Conservation (phyloP, 1,140 invertebrate genomes). For the Teleopsis dalmanni region DNA sequence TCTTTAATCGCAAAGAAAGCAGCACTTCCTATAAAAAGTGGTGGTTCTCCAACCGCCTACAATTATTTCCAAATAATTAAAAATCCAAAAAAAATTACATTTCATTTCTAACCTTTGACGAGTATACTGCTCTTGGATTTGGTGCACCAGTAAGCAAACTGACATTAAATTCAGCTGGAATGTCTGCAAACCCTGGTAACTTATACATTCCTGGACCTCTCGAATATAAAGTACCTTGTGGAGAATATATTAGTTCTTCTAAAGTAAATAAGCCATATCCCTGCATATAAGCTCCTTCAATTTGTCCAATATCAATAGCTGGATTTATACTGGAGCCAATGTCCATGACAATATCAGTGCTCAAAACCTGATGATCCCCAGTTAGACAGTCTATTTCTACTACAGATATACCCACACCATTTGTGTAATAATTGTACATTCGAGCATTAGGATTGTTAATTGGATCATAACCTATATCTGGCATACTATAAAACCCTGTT, state of each 20-base stretch:
- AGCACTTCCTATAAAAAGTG: conserved; percentile 78
- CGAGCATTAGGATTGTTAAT: conserved; percentile 59
- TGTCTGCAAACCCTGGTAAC: conserved; percentile 82
- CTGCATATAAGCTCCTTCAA: conserved; percentile 90
- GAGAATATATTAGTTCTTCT: conserved; percentile 81
- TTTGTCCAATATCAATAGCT: conserved; percentile 92
- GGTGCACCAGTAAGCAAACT: conserved; percentile 77
- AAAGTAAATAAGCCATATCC: conserved; percentile 87
- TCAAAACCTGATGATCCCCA: conserved; percentile 77
- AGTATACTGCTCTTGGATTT: conserved; percentile 86
- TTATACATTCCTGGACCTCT: conserved; percentile 90
- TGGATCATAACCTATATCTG: conserved; percentile 68
- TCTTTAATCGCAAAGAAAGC: conserved; percentile 87
- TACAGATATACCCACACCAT: conserved; percentile 68
- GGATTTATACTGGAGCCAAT: conserved; percentile 85
- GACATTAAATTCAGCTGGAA: conserved; percentile 88
- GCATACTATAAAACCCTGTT: conserved; percentile 79
- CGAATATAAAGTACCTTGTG: conserved; percentile 71
- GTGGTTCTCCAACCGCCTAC: conserved; percentile 88
- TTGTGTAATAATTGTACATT: conserved; percentile 75
- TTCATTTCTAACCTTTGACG: conserved; percentile 69
- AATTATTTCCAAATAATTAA: neutral
- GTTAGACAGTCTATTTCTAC: conserved; percentile 85
- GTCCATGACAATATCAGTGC: conserved; percentile 94
- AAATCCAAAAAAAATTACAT: conserved; percentile 29